Conservation (phyloP, 2,113 vertebrate genomes). For the Barbus barbus region DNA sequence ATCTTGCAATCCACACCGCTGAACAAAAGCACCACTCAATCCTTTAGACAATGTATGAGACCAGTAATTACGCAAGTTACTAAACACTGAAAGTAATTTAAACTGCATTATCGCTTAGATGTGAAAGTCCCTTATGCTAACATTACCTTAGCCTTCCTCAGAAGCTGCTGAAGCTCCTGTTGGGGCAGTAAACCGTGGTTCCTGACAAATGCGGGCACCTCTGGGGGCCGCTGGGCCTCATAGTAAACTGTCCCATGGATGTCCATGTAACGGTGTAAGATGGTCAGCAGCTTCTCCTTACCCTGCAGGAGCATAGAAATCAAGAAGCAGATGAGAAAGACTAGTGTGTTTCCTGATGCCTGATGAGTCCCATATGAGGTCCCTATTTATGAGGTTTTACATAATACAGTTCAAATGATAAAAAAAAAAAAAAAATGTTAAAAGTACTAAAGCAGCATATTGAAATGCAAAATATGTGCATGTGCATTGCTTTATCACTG, state of each 20-base stretch:
- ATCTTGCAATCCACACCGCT: too few relatives aligned
- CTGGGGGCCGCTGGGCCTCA: slow-evolving; percentile 89
- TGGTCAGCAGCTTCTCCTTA: slow-evolving; percentile 88
- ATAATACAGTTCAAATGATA: not conserved
- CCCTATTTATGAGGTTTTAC: not conserved
- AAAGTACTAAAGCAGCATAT: not conserved
- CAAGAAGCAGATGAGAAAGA: not conserved
- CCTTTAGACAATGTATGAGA: not conserved
- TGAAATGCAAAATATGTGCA: not conserved
- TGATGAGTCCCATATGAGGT: not conserved
- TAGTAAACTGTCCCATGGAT: slow-evolving; percentile 96
- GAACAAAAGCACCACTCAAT: too few relatives aligned
- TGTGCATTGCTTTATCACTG: not conserved
- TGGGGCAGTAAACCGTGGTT: slow-evolving; percentile 95
- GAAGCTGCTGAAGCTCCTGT: slow-evolving; percentile 93
- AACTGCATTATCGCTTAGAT: not conserved
- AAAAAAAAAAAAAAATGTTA: not conserved
- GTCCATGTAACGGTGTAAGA: slow-evolving; percentile 94
- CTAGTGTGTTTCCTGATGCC: not conserved
- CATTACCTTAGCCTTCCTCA: slow-evolving; percentile 88
- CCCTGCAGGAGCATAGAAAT: slow-evolving; percentile 72
- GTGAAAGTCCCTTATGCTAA: not conserved
- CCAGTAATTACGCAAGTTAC: not conserved
- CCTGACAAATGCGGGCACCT: slow-evolving; percentile 92
- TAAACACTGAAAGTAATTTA: not conserved